These are phyloP conservation scores for Hybognathus amarus DNA, from an alignment of 2,797 vertebrate species.

Conservation along the genomic window DNA sequence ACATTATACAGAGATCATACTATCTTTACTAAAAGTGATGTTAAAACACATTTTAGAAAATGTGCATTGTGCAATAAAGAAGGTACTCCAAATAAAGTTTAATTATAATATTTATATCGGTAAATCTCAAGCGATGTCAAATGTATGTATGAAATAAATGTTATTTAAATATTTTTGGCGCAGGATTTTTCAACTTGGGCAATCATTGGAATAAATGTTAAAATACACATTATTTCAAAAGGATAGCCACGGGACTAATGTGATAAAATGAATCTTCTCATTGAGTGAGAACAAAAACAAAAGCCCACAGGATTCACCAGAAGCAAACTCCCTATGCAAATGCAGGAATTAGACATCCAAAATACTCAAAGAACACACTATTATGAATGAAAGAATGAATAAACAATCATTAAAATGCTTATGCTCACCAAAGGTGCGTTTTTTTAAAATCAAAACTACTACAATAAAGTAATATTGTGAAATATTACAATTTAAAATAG, in stretches of 20 bases:
- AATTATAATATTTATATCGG: too few species aligned
- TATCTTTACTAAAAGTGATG: too few species aligned
- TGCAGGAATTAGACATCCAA: background rate
- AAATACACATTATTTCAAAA: background rate
- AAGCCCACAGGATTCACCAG: background rate
- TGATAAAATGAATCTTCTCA: background rate
- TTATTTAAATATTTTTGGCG: too few species aligned
- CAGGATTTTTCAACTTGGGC: too few species aligned
- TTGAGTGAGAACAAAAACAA: background rate
- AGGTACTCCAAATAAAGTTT: too few species aligned
- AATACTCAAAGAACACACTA: background rate
- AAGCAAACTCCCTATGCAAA: background rate
- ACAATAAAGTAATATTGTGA: background rate
- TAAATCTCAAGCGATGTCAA: too few species aligned
- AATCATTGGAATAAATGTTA: background rate
- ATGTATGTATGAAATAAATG: too few species aligned
- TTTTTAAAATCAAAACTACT: background rate
- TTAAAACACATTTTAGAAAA: too few species aligned
- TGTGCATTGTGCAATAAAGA: too few species aligned
- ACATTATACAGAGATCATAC: too few species aligned
- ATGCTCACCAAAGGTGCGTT: background rate
- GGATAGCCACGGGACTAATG: background rate
- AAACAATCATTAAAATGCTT: background rate
- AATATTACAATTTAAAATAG: background rate
- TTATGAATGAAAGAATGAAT: background rate